Evolutionary conservation across 2,888 invertebrate species (phyloP), one percentile per base, ranked within the genome.

Genomic region (Scaptomyza reducta): DNA sequence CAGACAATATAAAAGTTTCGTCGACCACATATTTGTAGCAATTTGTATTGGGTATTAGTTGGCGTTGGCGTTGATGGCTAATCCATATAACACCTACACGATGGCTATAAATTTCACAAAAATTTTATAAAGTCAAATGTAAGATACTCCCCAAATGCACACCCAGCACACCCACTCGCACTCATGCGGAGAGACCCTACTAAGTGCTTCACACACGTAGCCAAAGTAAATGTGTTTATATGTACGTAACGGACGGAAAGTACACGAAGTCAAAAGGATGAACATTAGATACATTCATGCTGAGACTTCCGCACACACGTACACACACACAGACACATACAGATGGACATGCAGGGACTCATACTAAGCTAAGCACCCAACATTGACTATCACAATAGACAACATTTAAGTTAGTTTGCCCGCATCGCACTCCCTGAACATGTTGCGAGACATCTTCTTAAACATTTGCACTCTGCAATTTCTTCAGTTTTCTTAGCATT

Each of bases 101-200:
- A 40, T 75, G 68, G 77, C 81, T 81, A 77, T 83, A 83, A 74
- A 83, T 84, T 81, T 81, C 66, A 77, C 69, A 74, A 81, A 84
- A 71, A 84, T 87, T 84, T 75, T 87, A 77, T 84, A 85, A 87
- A 85, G 87, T 87, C 79, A 85, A 85, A 87, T 84, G 59, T 55
- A 13, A 65, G 45, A 77, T 47, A 72, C 50, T 58, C 42, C 29
- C 55, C n/a, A 70, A 33, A 51, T 42, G 57, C 31, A 61, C 57
- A 64, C 41, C 18, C 44, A 49, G 35, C 13, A 25, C 14, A 38
- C 2, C 38, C 22, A 50, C 5, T 4, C 13, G 33, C 33, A 29
- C 14, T 35, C 2, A 35, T 5, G 18, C n/a, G 42, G 27, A 33
- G 51, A 58, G 33, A 50, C 59, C 61, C 63, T 61, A 66, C 75